phyloP scores from a whole-genome alignment of 1,140 invertebrate genomes.

The Nephotettix cincticeps region DNA sequence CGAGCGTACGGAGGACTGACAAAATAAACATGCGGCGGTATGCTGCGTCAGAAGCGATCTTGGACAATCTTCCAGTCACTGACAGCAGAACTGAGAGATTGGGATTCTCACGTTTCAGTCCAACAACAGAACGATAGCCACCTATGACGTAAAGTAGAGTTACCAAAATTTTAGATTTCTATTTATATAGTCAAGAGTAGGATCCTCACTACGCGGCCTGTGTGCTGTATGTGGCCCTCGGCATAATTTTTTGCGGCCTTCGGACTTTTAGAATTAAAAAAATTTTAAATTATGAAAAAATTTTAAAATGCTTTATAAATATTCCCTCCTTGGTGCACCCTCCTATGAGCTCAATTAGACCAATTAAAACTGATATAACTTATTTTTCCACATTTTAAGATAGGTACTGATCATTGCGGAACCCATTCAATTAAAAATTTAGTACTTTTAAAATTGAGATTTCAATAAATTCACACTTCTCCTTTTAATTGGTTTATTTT shows the following conservation, averaged over 20 bases:
- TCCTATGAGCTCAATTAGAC: too few relatives aligned
- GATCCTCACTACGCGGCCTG: background rate
- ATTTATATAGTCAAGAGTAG: conserved; percentile 3
- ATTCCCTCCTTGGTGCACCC: too few relatives aligned
- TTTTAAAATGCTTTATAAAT: too few relatives aligned
- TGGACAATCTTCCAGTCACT: conserved; percentile 54
- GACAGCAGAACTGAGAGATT: conserved; percentile 52
- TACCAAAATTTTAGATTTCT: conserved; percentile 13
- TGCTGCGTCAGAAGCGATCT: conserved; percentile 46
- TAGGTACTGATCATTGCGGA: too few relatives aligned
- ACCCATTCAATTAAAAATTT: too few relatives aligned
- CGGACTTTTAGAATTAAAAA: background rate
- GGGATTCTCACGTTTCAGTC: conserved; percentile 55
- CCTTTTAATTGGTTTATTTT: too few relatives aligned
- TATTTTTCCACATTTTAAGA: too few relatives aligned
- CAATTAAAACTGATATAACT: too few relatives aligned
- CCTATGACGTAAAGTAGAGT: conserved; percentile 48
- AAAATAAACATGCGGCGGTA: conserved; percentile 50
- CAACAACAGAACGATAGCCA: conserved; percentile 55
- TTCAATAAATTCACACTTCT: too few relatives aligned
- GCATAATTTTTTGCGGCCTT: too few relatives aligned
- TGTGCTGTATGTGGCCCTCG: background rate
- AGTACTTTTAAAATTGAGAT: too few relatives aligned
- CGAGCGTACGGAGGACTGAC: conserved; percentile 55
- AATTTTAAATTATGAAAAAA: too few relatives aligned